A percentile compares a stretch with the other conserved stretches of the same genome.
Evolutionary conservation across 37 sponge, comb jelly and placozoan genomes (phyloP).

Genomic region (Aphrocallistes beatrix): DNA sequence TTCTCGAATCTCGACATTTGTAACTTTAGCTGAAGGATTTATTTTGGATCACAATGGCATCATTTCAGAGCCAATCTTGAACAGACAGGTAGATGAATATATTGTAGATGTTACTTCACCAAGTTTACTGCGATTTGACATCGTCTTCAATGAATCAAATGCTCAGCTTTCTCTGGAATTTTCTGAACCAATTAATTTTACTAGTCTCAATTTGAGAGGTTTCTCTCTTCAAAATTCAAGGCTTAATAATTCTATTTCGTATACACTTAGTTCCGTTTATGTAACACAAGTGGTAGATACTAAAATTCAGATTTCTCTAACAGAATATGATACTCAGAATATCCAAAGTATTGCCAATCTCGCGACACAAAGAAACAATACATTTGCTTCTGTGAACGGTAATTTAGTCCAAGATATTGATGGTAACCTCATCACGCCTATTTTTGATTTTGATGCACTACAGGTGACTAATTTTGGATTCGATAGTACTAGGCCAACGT

Average conservation of each 20-base stretch:
- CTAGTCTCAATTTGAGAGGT: slow-evolving; percentile 31
- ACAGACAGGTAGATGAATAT: neutral
- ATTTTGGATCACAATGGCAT: slow-evolving; percentile 35
- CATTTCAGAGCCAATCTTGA: neutral
- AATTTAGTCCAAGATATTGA: slow-evolving; percentile 44
- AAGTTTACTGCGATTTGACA: slow-evolving; percentile 3
- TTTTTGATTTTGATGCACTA: slow-evolving; percentile 22
- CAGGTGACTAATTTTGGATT: slow-evolving; percentile 17
- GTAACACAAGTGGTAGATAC: slow-evolving; percentile 19
- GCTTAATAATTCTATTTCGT: neutral
- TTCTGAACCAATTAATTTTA: slow-evolving; percentile 25
- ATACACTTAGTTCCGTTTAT: slow-evolving; percentile 27
- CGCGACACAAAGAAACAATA: slow-evolving; percentile 46
- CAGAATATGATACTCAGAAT: slow-evolving; percentile 63
- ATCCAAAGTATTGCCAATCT: slow-evolving; percentile 24
- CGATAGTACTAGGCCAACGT: slow-evolving; percentile 37
- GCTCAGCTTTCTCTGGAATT: neutral
- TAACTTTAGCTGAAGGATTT: slow-evolving; percentile 26
- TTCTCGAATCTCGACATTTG: slow-evolving; percentile 34
- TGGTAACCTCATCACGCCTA: slow-evolving; percentile 32
- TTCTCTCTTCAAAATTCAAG: slow-evolving; percentile 32
- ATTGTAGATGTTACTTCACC: neutral
- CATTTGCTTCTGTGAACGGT: slow-evolving; percentile 29
- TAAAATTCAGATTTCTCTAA: slow-evolving; percentile 28
- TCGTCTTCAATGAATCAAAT: neutral